Evolutionary conservation across 2,888 invertebrate species (phyloP), one percentile per base, ranked within the genome.

Genomic region (Trypoxylon attenuatum): DNA sequence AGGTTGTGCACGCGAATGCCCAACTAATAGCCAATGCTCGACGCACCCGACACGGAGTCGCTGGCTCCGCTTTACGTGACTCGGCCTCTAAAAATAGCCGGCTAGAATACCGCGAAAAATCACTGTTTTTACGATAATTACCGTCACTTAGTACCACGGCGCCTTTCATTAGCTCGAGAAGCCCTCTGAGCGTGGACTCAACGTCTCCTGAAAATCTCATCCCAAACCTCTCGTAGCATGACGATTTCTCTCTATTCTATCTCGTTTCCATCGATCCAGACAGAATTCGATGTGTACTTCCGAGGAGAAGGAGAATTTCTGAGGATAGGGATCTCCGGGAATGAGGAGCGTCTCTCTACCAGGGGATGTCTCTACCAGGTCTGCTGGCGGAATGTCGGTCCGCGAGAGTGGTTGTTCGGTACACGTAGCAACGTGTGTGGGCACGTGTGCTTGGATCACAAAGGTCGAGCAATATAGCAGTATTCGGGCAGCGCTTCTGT

Each of bases 11-110:
- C 23, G 38, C 38, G 5, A 49, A 47, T 38, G 59, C 55, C 55
- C 54, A n/a, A n/a, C 57, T 15, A 13, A 33, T 55, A 55, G 67
- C 51, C 60, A 43, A 52, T 42, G 39, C 6, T 61, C 45, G 38
- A n/a, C 54, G 16, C 16, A 18, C 39, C 47, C 55, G 52, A 51
- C 56, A 61, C 65, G 33, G 68, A 71, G 79, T 76, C 42, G 69
- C 76, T 69, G 67, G 77, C 78, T 81, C 80, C 77, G 79, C 80
- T 80, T 77, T 76, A 77, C 80, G 79, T 83, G 81, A 84, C 77
- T 81, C 77, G 82, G 77, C 61, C 81, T 82, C 84, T 84, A 84
- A 84, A 85, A 83, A 84, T 84, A 84, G 67, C 71, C 63, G 70
- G 43, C 73, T 80, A 71, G 76, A 73, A 54, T 69, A 71, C 69